Base-by-base conservation (phyloP, 2,888 invertebrate genomes). In the Folsomia candida region DNA sequence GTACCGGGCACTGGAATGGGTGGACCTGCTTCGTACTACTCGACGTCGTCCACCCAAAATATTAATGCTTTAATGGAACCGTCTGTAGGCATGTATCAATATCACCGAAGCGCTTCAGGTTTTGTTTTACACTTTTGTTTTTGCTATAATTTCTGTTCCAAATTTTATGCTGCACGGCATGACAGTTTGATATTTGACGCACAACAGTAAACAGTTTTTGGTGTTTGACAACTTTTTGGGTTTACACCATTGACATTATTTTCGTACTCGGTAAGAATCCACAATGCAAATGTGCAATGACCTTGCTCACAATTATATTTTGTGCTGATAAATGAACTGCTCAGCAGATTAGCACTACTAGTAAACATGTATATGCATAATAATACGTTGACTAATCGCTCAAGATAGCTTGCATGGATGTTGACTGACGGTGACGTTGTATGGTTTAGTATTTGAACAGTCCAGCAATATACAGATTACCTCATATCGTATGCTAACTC, bases 61-160 rank as follows among this genome's bases (percentile, higher is more conserved):
- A 65, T 72, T 59, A 70, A 68, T 57, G 66, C 64, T 62, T 51
- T 27, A 57, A 54, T 20, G 66, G 58, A 57, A 27, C 64, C 70
- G 11, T 20, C 61, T 20, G 37, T 67, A 57, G 51, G 69, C 68
- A 37, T 59, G 51, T 75, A 72, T 37, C 76, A 73, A 58, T 75
- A 70, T 68, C 77, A 76, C 64, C 75, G 77, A 64, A 78, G 76
- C 67, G 69, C 72, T 60, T 78, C 78, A 78, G 78, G 76, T 78
- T 75, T 66, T 66, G 57, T 47, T 69, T 69, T 67, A 25, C 25
- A 61, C 37, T 68, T 70, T 58, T 65, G 68, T 54, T 66, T 71
- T 67, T 59, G 14, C 26, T 59, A 58, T 68, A 29, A 18, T 65
- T 70, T 6, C 26, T 24, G 1, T 61, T 9, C 60, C 26, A 54